A percentile compares a stretch with the other conserved stretches of the same genome.
These are phyloP conservation scores for Zaprionus vittiger DNA, from an alignment of 1,140 invertebrate species.

Conservation along the genomic window DNA sequence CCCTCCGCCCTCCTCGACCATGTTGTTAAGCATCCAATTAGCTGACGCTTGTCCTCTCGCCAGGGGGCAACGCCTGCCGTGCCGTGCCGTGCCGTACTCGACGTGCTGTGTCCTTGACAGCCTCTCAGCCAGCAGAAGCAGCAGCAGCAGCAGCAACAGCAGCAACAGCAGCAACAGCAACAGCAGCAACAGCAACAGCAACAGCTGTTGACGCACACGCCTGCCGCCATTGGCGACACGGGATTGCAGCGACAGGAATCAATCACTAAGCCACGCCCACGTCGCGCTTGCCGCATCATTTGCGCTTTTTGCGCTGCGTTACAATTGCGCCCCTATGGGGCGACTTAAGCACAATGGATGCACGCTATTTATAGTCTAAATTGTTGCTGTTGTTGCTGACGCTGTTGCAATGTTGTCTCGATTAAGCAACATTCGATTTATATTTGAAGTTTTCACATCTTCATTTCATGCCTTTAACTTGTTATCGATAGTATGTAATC, in stretches of 20 bases:
- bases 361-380: background rate
- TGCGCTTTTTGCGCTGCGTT: background rate
- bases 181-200: no score
- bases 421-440: no score
- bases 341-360: background rate
- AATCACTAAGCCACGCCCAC: slow-evolving; percentile 40
- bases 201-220: slow-evolving; percentile 10
- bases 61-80: background rate
- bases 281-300: slow-evolving; percentile 10
- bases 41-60: slow-evolving; percentile 20
- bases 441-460: no score
- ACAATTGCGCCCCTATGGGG: background rate
- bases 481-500: no score
- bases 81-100: background rate
- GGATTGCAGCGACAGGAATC: slow-evolving; percentile 31
- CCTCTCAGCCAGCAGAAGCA: background rate
- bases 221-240: slow-evolving; percentile 15
- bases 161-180: slow-evolving; percentile 1
- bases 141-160: background rate
- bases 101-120: slow-evolving; percentile 26
- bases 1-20: background rate
- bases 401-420: background rate
- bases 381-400: background rate
- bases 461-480: no score
- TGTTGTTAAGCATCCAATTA: slow-evolving; percentile 48